Evolutionary conservation across 2,888 invertebrate species (phyloP).

Genomic region (Phragmatobia fuliginosa): DNA sequence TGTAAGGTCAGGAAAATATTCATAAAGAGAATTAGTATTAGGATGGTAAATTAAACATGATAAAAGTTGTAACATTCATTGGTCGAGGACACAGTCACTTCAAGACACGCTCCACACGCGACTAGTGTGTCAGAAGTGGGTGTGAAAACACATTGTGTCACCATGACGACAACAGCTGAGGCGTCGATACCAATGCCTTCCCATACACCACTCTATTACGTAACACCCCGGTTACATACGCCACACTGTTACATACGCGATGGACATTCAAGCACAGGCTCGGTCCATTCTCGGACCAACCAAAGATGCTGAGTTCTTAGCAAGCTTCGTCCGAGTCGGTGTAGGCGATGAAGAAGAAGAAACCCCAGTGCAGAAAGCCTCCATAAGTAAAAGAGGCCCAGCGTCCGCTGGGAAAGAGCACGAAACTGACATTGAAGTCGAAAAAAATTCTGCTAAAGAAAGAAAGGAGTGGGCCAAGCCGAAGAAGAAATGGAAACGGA

Average conservation of each 20-base stretch:
- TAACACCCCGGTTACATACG: slow-evolving; percentile 52
- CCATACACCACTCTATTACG: slow-evolving; percentile 72
- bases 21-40: background rate
- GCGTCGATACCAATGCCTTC: slow-evolving; percentile 80
- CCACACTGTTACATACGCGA: slow-evolving; percentile 30
- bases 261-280: slow-evolving; percentile 78
- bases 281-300: slow-evolving; percentile 89
- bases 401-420: slow-evolving; percentile 66
- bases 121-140: slow-evolving; percentile 66
- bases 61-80: background rate
- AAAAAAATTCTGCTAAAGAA: slow-evolving; percentile 68
- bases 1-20: background rate
- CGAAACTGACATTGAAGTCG: slow-evolving; percentile 64
- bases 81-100: slow-evolving; percentile 32
- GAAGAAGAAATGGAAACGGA: slow-evolving; percentile 69
- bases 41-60: background rate
- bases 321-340: slow-evolving; percentile 92
- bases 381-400: slow-evolving; percentile 79
- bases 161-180: slow-evolving; percentile 78
- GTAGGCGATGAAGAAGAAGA: slow-evolving; percentile 86
- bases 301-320: slow-evolving; percentile 91
- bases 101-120: slow-evolving; percentile 40
- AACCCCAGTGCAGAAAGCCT: slow-evolving; percentile 73
- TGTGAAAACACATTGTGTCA: slow-evolving; percentile 79
- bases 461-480: slow-evolving; percentile 74